Evolutionary conservation across 2,888 invertebrate genomes (phyloP), one percentile per base, ranked within the genome.

Genomic region (Euplagia quadripunctaria): DNA sequence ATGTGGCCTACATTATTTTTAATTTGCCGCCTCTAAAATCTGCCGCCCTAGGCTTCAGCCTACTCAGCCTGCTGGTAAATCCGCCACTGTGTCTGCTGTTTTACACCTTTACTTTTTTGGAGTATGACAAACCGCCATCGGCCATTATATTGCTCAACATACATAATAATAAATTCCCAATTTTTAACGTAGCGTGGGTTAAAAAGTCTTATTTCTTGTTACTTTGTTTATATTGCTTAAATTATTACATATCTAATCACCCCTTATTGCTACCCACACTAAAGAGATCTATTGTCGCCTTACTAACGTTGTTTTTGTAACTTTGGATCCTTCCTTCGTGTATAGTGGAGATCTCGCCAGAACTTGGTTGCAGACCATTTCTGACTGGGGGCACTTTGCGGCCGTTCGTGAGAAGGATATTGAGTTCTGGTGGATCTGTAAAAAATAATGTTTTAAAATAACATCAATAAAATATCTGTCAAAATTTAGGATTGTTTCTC

Each of bases 291-390:
- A 89, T 88, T 9, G 91, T 95, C 41, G 90, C 92, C 70, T 87
- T 90, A 75, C 91, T 89, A 69, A 91, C 87, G 7, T 82, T 74
- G 73, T 89, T 89, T 42, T 87, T 79, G 75, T 90, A 96, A 11
- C 85, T 90, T 68, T 95, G 94, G 1, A 94, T 88, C 0, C 92
- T 88, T 0, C 94, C 95, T 75, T 96, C 96, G 70, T 89, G 87
- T 20, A 96, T 95, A 6, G 96, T 96, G 2, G 94, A 94, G 55
- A 95, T 96, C 67, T 95, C 94, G 0, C 94, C 95, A 0, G 94
- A 90, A 49, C 89, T 92, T 3, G 89, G 85, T 9, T 91, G 90
- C 0, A 89, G 85, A 0, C 92, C 93, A 75, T 90, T 93, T 17
- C 91, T 85, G 0, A 94, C 94, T 8, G 94, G 85, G 0, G 95